Conservation (phyloP, 2,888 invertebrate species). For the Peribatodes rhomboidaria region DNA sequence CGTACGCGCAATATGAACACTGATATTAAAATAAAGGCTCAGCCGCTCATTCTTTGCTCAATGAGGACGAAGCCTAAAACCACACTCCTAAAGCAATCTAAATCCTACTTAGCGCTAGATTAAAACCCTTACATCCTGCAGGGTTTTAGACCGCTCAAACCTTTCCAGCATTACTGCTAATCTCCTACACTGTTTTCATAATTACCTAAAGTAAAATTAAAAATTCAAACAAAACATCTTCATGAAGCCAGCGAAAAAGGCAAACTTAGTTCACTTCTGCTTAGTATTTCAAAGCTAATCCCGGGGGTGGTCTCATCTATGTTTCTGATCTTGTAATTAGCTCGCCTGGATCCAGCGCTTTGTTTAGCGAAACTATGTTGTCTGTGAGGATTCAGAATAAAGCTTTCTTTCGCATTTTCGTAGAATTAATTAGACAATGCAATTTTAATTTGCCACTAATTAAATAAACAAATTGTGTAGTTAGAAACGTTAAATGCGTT, state of each 20-base stretch:
- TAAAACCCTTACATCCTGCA: too few relatives aligned
- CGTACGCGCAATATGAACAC: too few relatives aligned
- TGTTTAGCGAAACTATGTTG: conserved; percentile 43
- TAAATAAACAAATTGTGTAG: neutral
- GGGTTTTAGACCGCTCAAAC: too few relatives aligned
- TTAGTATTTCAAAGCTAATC: conserved; percentile 51
- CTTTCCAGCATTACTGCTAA: too few relatives aligned
- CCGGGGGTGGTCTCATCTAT: conserved; percentile 53
- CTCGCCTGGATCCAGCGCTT: conserved; percentile 49
- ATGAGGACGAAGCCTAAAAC: too few relatives aligned
- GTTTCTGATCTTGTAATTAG: conserved; percentile 65
- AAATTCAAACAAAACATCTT: conserved; percentile 25
- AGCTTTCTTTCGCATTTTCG: conserved; percentile 17
- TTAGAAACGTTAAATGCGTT: neutral
- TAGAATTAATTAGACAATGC: conserved; percentile 40
- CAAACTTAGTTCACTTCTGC: conserved; percentile 39
- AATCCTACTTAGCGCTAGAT: too few relatives aligned
- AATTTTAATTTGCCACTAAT: conserved; percentile 3
- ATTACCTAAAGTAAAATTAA: conserved; percentile 13
- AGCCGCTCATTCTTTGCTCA: too few relatives aligned
- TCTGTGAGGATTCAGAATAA: conserved; percentile 36
- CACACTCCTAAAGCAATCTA: too few relatives aligned
- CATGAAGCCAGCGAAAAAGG: conserved; percentile 33
- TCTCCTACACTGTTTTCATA: conserved; percentile 7
- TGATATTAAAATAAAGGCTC: too few relatives aligned